Base-by-base conservation (phyloP, 2,113 vertebrate genomes). In the Forbesichthys agassizii region DNA sequence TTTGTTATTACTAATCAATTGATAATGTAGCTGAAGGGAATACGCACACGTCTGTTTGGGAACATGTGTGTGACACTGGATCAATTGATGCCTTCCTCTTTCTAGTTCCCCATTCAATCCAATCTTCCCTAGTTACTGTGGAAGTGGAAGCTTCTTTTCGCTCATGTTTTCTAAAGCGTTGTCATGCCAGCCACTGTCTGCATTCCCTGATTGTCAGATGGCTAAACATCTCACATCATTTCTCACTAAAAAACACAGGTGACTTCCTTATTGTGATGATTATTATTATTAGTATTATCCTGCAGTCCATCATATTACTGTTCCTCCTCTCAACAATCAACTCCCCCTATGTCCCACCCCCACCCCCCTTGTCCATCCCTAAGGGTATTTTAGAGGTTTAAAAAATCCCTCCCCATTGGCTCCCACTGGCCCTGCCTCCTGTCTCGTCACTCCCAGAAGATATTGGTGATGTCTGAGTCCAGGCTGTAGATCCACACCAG, bases 401-500 rank as follows among this genome's bases (percentile, higher is more conserved):
- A 57, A 11, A 57, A 6, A 5, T 47, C 58, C 48, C 51, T 55
- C 55, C 27, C 1, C 18, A 56, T 48, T 16, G 14, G 33, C 69
- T 14, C 4, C 12, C n/a, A 4, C 18, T 49, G 52, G 11, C 18
- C 33, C 56, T 11, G 66, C 48, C 61, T 58, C 61, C 55, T 33
- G 42, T 5, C 62, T 6, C 9, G 9, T 87, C 81, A 93, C 74
- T 92, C 90, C 91, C 92, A 94, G 84, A 94, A 93, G 71, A 93
- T 93, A 75, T 93, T 94, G 74, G 91, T 92, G 78, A 94, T 93
- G 85, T 94, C 92, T 63, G 93, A 93, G 89, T 94, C 93, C 86
- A 93, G 88, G 73, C 93, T 94, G 83, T 92, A 94, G 81, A 94
- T 92, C 93, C 92, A 93, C 66, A 92, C 48, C 66, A 94, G 71